Conservation (phyloP, 2,113 vertebrate genomes). For the Catharus fuscescens region DNA sequence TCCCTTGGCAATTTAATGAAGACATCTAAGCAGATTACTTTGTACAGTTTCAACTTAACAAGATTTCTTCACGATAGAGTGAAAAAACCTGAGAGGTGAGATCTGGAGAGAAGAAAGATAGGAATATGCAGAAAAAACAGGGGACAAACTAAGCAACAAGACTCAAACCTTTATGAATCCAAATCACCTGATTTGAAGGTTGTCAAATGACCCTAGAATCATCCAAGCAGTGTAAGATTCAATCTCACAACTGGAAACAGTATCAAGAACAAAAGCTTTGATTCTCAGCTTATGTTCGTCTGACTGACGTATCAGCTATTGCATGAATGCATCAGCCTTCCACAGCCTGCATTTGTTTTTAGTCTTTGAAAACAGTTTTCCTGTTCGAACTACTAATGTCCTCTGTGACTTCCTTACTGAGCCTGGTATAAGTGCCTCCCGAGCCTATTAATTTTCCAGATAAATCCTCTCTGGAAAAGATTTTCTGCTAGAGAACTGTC, state of each 20-base stretch:
- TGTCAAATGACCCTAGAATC: background rate
- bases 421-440: background rate
- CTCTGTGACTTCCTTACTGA: background rate
- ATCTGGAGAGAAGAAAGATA: background rate
- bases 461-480: background rate
- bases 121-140: background rate
- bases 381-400: background rate
- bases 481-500: background rate
- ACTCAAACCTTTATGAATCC: background rate
- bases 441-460: background rate
- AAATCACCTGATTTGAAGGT: background rate
- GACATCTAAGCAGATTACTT: constrained; percentile 31
- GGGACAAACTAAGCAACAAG: background rate
- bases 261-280: background rate
- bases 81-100: background rate
- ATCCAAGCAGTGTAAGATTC: background rate
- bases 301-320: background rate
- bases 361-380: background rate
- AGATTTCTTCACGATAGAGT: constrained; percentile 28
- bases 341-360: background rate
- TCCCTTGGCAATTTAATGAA: constrained; percentile 19
- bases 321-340: background rate
- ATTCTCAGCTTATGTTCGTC: background rate
- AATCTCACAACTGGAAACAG: background rate
- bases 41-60: constrained; percentile 43